These are phyloP conservation scores for Halichoerus grypus DNA, from an alignment of 2,113 vertebrate species.

Conservation along the genomic window DNA sequence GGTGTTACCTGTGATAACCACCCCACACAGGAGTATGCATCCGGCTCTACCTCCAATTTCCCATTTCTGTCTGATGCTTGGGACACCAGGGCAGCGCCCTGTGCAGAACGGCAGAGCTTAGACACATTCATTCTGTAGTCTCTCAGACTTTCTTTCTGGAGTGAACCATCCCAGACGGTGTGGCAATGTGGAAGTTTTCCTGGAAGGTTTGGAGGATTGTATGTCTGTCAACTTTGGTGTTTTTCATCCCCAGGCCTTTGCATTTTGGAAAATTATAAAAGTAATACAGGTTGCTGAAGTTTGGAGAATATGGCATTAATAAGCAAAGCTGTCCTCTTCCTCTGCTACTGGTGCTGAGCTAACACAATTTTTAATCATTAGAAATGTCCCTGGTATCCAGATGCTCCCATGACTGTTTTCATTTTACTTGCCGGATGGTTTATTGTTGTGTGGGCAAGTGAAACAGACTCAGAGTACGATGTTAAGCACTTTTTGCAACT, in stretches of 20 bases:
- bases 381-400: background rate
- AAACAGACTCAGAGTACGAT: background rate
- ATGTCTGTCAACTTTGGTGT: background rate
- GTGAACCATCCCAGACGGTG: too few species aligned
- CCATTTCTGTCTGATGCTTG: background rate
- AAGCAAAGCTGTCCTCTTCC: background rate
- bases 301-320: background rate
- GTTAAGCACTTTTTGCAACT: background rate
- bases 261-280: constrained; percentile 35
- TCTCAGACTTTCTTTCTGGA: background rate
- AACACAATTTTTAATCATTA: background rate
- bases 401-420: background rate
- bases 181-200: background rate
- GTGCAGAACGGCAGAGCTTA: background rate
- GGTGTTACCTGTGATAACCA: too few species aligned
- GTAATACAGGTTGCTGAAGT: background rate
- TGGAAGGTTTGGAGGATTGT: background rate
- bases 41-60: background rate
- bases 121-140: too few species aligned
- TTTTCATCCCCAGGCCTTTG: background rate
- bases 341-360: background rate
- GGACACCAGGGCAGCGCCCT: background rate
- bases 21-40: too few species aligned
- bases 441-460: background rate
- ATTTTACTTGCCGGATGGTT: background rate